Base-by-base conservation (phyloP, 2,797 vertebrate species). In the Trachops cirrhosus region DNA sequence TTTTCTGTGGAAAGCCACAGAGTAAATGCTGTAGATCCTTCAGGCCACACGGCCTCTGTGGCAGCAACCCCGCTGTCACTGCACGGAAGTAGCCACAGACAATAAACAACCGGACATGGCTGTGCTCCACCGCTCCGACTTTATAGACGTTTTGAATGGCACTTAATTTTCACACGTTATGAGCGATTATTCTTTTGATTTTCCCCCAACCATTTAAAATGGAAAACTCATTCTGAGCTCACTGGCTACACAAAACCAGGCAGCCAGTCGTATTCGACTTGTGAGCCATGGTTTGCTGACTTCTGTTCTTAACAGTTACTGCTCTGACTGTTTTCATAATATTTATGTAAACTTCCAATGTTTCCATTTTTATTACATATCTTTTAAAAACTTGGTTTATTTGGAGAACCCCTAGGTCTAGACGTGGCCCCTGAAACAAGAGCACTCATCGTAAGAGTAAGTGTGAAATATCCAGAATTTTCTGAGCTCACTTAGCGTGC, bases 71-170 rank as follows among this genome's bases (percentile, higher is more conserved):
- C 29, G 4, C 12, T 32, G 24, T 37, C 32, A 1, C 26, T 6
- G 10, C 46, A 75, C 57, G 34, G 26, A 75, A 32, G 64, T 5
- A 46, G 48, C 48, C 68, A 5, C 12, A 4, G 52, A 26, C 41
- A 12, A 8, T 9, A 32, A 57, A 32, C 32, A 6, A 16, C 1
- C 9, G 32, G 34, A 46, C 4, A 0, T 2, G 32, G 32, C 78
- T 15, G 22, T 1, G 6, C 0, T 16, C 75, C 15, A 1, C 54
- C 15, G 1, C 54, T 5, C 3, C 29, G 50, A 73, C 67, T 11
- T 64, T 24, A 67, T 14, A 14, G 15, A 39, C 18, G 4, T n/a
- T 10, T 16, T 32, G 22, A 75, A 54, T 89, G 37, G 68, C 78
- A 22, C 46, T 3, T 59, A 3, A 54, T 24, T 64, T 22, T 89